Percentiles rank a stretch among this genome's conserved stretches.
These are phyloP conservation scores for Dreissena rostriformis DNA, from an alignment of 1,140 invertebrate genomes.

Conservation along the genomic window DNA sequence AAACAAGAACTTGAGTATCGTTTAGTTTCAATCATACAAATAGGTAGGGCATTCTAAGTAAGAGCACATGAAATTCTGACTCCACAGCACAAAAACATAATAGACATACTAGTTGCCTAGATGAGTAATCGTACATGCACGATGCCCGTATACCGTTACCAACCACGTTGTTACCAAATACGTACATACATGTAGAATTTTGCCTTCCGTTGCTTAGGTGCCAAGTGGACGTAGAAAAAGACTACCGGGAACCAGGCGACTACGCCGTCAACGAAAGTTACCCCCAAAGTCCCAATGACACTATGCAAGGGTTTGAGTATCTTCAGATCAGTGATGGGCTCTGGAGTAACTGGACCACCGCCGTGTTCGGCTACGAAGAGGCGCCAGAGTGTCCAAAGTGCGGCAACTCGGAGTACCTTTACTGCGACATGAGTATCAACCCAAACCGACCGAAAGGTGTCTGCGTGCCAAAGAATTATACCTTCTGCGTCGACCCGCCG, in stretches of 20 bases:
- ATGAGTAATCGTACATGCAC: no score
- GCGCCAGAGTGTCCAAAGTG: conserved; percentile 85
- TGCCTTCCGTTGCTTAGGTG: not conserved
- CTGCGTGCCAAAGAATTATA: not conserved
- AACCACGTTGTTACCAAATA: no score
- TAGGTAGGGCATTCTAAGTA: no score
- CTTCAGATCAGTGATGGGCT: conserved; percentile 45
- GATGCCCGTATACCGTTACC: no score
- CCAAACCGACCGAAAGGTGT: not conserved
- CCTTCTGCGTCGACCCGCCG: not conserved
- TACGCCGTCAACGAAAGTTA: not conserved
- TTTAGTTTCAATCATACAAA: no score
- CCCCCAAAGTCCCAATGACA: not conserved
- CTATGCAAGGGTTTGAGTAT: conserved; percentile 38
- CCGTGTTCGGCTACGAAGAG: conserved; percentile 46
- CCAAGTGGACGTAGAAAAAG: not conserved
- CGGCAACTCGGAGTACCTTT: conserved; percentile 85
- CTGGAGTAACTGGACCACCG: conserved; percentile 35
- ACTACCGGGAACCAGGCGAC: not conserved
- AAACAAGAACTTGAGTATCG: no score
- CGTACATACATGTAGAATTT: no score
- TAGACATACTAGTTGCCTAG: no score
- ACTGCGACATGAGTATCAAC: conserved; percentile 18
- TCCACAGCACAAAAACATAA: no score
- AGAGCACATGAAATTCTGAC: no score